A percentile compares a stretch with the other conserved stretches of the same genome.
Conservation (phyloP, 2,113 vertebrate genomes). For the Capricornis sumatraensis region DNA sequence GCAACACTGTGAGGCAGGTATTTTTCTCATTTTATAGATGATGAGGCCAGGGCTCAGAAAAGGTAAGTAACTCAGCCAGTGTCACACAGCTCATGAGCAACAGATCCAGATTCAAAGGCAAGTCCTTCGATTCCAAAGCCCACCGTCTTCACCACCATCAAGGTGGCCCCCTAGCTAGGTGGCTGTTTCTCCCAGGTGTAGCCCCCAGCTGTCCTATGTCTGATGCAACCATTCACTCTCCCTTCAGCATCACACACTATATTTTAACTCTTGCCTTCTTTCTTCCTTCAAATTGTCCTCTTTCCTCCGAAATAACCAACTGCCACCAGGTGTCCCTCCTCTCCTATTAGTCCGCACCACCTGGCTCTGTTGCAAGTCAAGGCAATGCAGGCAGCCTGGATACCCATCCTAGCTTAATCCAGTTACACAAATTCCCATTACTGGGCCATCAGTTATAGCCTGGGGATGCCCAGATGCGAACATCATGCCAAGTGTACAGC, state of each 20-base stretch:
- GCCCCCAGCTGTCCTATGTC: not conserved
- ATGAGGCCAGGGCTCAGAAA: not conserved
- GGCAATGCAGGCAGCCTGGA: too few relatives aligned
- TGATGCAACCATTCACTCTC: not conserved
- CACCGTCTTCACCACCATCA: not conserved
- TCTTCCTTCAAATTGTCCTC: not conserved
- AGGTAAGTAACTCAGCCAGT: not conserved
- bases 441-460: not conserved
- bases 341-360: not conserved
- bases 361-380: not conserved
- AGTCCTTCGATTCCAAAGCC: not conserved
- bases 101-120: not conserved
- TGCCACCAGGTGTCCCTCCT: conserved; percentile 59
- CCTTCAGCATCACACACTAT: not conserved
- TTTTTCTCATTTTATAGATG: not conserved
- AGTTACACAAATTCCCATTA: not conserved
- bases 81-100: not conserved
- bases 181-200: not conserved
- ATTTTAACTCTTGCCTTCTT: not conserved
- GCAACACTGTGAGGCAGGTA: not conserved
- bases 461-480: not conserved
- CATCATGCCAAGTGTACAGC: not conserved
- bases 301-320: not conserved
- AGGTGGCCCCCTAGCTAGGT: not conserved
- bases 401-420: not conserved